Conservation (phyloP, 2,888 invertebrate genomes). For the Zaprionus bogoriensis region DNA sequence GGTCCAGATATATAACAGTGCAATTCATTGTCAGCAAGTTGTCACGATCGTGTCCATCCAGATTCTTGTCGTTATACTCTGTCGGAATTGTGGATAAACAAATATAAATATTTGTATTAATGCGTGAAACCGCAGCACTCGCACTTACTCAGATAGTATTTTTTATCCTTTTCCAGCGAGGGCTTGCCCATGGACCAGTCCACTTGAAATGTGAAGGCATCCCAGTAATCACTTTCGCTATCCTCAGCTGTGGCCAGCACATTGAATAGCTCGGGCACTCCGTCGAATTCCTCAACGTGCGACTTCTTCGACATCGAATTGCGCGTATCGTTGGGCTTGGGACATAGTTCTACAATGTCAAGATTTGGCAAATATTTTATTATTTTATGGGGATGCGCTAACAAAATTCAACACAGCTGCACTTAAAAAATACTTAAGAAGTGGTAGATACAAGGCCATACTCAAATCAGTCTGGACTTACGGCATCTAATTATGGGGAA, state of each 20-base stretch:
- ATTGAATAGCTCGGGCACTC: constrained; percentile 92
- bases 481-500: too few species aligned
- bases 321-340: constrained; percentile 90
- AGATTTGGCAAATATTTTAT: too few species aligned
- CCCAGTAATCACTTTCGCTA: constrained; percentile 87
- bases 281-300: constrained; percentile 92
- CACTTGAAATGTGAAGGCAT: constrained; percentile 91
- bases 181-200: constrained; percentile 84
- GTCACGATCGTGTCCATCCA: constrained; percentile 81
- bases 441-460: too few species aligned
- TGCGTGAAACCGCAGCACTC: too few species aligned
- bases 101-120: neutral
- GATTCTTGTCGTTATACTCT: constrained; percentile 88
- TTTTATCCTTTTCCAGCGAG: constrained; percentile 87
- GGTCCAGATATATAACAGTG: constrained; percentile 94
- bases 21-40: constrained; percentile 90
- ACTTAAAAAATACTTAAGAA: too few species aligned
- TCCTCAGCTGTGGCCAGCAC: constrained; percentile 89
- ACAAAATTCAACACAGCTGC: too few species aligned
- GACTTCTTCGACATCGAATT: constrained; percentile 90
- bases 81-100: constrained; percentile 41
- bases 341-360: constrained; percentile 91
- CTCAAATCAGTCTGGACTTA: too few species aligned
- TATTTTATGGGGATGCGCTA: too few species aligned
- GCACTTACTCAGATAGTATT: constrained; percentile 88